Evolutionary conservation across 2,113 vertebrate species (phyloP).

Genomic region (Gavialis gangeticus): DNA sequence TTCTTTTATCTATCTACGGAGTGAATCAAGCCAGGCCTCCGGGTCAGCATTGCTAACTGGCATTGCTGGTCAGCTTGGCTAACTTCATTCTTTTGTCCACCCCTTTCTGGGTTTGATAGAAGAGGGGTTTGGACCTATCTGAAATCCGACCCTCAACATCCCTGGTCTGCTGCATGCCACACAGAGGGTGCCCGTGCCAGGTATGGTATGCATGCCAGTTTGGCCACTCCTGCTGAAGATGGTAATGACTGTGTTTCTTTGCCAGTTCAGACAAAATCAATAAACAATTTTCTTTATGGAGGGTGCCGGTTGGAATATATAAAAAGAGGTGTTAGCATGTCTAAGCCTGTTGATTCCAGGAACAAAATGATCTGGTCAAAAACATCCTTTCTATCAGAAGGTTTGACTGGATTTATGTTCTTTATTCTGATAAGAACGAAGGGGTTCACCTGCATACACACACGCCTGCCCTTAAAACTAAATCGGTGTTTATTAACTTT

Average conservation of each 20-base stretch:
- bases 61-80: too few species aligned
- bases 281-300: not conserved
- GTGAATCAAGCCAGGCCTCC: too few species aligned
- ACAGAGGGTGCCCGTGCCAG: too few species aligned
- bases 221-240: not conserved
- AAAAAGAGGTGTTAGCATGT: not conserved
- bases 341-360: not conserved
- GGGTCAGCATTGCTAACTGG: too few species aligned
- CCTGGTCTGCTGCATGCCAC: too few species aligned
- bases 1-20: too few species aligned
- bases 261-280: not conserved
- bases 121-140: too few species aligned
- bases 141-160: too few species aligned
- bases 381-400: not conserved
- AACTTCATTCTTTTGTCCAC: too few species aligned
- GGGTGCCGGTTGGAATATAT: not conserved
- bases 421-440: not conserved
- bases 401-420: not conserved
- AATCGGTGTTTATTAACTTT: not conserved
- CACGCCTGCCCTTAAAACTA: constrained; percentile 17
- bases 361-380: not conserved
- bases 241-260: not conserved
- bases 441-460: not conserved
- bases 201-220: too few species aligned
- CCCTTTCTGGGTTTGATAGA: too few species aligned